phyloP scores from a whole-genome alignment of 2,113 vertebrate genomes.

The Pavo muticus region DNA sequence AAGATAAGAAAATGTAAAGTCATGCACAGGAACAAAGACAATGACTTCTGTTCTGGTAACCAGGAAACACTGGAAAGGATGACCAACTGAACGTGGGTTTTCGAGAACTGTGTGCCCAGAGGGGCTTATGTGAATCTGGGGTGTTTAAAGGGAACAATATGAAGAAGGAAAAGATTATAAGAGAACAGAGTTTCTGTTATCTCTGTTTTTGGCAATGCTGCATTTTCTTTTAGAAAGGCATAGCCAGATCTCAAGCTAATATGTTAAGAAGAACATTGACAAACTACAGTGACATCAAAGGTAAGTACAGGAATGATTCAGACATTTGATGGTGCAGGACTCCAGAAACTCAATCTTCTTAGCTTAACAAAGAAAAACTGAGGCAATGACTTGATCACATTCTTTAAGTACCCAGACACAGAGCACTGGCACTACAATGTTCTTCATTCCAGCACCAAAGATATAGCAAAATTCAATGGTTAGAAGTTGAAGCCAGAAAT shows the following conservation, averaged over 20 bases:
- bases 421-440: neutral
- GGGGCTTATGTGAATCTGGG: neutral
- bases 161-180: neutral
- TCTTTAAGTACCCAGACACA: neutral
- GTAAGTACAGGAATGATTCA: neutral
- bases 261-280: neutral
- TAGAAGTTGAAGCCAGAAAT: neutral
- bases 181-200: neutral
- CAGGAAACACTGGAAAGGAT: neutral
- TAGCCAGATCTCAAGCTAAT: neutral
- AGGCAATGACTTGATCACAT: neutral
- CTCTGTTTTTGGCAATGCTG: neutral
- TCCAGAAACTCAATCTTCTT: neutral
- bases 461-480: neutral
- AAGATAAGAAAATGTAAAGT: constrained; percentile 25
- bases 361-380: neutral
- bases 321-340: neutral
- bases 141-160: neutral
- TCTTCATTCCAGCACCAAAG: neutral
- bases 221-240: neutral
- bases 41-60: neutral
- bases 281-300: neutral
- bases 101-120: neutral
- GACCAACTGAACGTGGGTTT: neutral
- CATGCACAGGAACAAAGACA: neutral